Percentiles rank a stretch among this genome's conserved stretches.
Evolutionary conservation across 1,140 invertebrate species (phyloP).

Genomic region (Triops cancriformis): DNA sequence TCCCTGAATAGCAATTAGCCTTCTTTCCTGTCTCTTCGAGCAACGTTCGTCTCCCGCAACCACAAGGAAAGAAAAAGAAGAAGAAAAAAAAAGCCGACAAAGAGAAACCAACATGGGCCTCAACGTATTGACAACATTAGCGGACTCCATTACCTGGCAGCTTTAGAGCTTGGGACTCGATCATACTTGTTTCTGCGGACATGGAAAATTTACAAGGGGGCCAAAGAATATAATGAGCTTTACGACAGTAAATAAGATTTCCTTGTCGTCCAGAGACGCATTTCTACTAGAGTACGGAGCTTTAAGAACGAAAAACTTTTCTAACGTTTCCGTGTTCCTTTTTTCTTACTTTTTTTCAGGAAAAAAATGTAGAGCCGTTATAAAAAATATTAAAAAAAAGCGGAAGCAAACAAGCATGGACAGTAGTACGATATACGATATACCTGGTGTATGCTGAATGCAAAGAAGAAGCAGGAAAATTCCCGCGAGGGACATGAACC

Average conservation of each 20-base stretch:
- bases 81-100: background rate
- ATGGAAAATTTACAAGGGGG: background rate
- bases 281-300: too few relatives aligned
- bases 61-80: background rate
- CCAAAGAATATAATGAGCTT: background rate
- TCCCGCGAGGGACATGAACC: slow-evolving; percentile 8
- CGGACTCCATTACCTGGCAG: background rate
- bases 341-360: too few relatives aligned
- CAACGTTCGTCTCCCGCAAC: background rate
- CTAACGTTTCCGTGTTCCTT: too few relatives aligned
- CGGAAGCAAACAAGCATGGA: background rate
- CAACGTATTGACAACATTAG: slow-evolving; percentile 6
- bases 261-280: too few relatives aligned
- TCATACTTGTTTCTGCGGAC: background rate
- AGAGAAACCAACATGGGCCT: background rate
- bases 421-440: background rate
- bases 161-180: background rate
- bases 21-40: background rate
- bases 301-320: too few relatives aligned
- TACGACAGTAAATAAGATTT: too few relatives aligned
- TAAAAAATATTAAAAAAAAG: background rate
- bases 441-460: background rate
- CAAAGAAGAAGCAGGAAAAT: background rate
- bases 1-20: slow-evolving; percentile 10
- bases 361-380: too few relatives aligned